Conservation (phyloP, 2,888 invertebrate species). For the Coenonympha arcania region DNA sequence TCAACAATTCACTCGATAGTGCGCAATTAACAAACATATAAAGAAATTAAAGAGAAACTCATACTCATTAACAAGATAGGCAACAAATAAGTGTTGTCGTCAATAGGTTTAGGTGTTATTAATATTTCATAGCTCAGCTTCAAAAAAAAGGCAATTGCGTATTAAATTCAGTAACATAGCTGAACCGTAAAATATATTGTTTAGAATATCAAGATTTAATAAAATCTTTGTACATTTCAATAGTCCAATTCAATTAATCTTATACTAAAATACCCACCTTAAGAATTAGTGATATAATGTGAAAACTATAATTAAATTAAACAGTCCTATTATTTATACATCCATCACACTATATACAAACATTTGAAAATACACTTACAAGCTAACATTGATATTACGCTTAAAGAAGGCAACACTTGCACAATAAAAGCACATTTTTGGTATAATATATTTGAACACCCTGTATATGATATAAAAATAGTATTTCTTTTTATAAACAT, state of each 20-base stretch:
- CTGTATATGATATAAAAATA: slow-evolving; percentile 72
- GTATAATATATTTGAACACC: slow-evolving; percentile 71
- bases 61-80: slow-evolving; percentile 21
- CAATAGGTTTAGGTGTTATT: too few species aligned
- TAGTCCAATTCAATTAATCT: slow-evolving; percentile 32
- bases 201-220: slow-evolving; percentile 26
- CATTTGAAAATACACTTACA: slow-evolving; percentile 16
- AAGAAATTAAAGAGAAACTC: slow-evolving; percentile 29
- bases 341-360: too few species aligned
- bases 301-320: slow-evolving; percentile 48
- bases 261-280: slow-evolving; percentile 30
- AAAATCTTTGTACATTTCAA: slow-evolving; percentile 43
- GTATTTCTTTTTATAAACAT: slow-evolving; percentile 40
- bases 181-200: neutral
- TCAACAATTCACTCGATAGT: slow-evolving; percentile 61
- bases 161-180: slow-evolving; percentile 17
- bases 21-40: slow-evolving; percentile 61
- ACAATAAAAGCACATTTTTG: slow-evolving; percentile 72
- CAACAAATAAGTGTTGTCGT: slow-evolving; percentile 18
- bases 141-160: slow-evolving; percentile 5
- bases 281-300: slow-evolving; percentile 30
- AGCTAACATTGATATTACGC: slow-evolving; percentile 28
- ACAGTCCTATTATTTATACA: slow-evolving; percentile 41
- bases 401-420: slow-evolving; percentile 64
- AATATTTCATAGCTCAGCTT: slow-evolving; percentile 7